Base-by-base conservation (phyloP, 2,113 vertebrate species). In the Xenopus borealis region DNA sequence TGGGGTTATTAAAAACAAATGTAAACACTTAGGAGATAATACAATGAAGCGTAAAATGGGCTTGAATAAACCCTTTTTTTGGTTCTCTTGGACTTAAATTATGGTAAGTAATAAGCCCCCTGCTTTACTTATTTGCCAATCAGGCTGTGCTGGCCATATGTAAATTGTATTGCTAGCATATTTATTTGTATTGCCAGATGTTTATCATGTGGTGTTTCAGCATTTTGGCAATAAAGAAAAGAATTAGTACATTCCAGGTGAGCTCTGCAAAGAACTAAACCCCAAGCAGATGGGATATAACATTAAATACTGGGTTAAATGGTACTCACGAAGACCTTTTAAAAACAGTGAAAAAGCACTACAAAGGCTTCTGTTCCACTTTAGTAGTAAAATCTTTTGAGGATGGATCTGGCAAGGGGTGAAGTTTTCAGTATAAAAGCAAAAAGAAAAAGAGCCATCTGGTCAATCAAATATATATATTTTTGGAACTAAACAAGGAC, bases 361-460 rank as follows among this genome's bases (percentile, higher is more conserved):
- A 69, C 57, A 75, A 75, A 75, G 72, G 17, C 55, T 75, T 62
- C 57, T 68, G 66, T 69, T 61, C 44, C 27, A 75, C 19, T 62
- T 52, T 68, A 62, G 57, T 69, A 50, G n/a, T 30, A 75, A 75
- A 75, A 69, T 62, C 65, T 75, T 40, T 40, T 62, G 45, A 61
- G 62, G 62, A 40, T 61, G 2, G 14, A 75, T 47, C 27, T 75
- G 65, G 57, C 52, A 75, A 47, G 33, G 45, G 27, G 23, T 53
- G 52, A 75, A 69, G 61, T 57, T 44, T 44, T 23, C 33, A 20
- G 50, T 53, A 75, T 53, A 75, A 75, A 69, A 16, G 23, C n/a
- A 62, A n/a, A 62, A 69, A 62, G 57, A 75, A 69, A 75, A 68
- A 62, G 66, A 75, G 58, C 72, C 72, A 75, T 75, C 72, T 75